phyloP scores from a whole-genome alignment of 2,888 invertebrate species.

The Amaurobius ferox region DNA sequence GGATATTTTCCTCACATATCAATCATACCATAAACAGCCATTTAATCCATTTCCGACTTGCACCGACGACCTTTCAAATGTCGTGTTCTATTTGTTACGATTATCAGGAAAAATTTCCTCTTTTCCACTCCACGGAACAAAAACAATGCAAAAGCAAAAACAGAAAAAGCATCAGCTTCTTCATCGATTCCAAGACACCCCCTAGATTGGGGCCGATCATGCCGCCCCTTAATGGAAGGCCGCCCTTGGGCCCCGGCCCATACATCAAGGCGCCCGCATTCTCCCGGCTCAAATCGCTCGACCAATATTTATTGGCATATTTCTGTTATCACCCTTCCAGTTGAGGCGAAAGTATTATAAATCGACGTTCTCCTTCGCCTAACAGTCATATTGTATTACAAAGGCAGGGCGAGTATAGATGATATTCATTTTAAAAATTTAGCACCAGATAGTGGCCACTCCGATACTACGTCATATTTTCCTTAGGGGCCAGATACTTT shows the following conservation, averaged over 20 bases:
- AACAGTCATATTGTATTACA: conserved; percentile 45
- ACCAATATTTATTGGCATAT: conserved; percentile 72
- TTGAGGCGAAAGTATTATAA: conserved; percentile 53
- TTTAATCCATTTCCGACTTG: no score
- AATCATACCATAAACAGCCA: no score
- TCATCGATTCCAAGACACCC: not conserved
- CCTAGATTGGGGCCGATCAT: conserved; percentile 41
- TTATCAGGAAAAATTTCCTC: not conserved
- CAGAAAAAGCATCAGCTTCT: not conserved
- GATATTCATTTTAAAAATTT: conserved; percentile 69
- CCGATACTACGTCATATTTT: conserved; percentile 41
- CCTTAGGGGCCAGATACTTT: not conserved
- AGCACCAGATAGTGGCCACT: conserved; percentile 61
- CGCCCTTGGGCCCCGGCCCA: conserved; percentile 59
- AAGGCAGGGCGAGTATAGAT: conserved; percentile 44
- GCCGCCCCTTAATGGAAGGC: conserved; percentile 55
- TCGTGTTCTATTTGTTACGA: not conserved
- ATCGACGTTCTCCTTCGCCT: conserved; percentile 40
- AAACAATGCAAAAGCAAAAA: not conserved
- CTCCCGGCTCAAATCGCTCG: conserved; percentile 52
- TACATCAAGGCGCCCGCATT: conserved; percentile 55
- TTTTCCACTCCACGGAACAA: not conserved
- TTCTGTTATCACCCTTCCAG: conserved; percentile 63
- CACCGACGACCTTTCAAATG: no score
- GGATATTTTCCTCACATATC: no score